Evolutionary conservation across 2,113 vertebrate genomes (phyloP), one percentile per base, ranked within the genome.

Genomic region (Oncorhynchus kisutch): DNA sequence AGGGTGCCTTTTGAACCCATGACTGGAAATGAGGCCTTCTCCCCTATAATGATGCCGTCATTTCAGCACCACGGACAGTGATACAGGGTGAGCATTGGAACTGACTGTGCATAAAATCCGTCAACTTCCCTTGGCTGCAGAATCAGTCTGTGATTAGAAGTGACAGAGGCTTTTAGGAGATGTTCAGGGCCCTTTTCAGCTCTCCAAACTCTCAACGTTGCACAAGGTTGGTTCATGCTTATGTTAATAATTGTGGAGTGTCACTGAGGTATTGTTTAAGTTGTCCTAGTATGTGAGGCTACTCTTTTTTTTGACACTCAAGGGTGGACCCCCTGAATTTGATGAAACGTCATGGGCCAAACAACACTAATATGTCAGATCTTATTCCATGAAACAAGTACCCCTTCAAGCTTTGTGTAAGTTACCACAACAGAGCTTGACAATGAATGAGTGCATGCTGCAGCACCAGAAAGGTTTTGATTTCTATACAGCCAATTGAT

Each of bases 51-150:
- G 73, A 84, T 76, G 66, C 77, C 87, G 85, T 87, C 87, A 85
- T 88, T 88, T 86, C 79, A 78, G 86, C 73, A 13, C 72, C 77
- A 71, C 27, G 31, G 88, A 86, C 87, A 74, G 79, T 25, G 25
- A 85, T 88, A 88, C 85, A 77, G 73, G 80, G 83, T 77, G 78
- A 87, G 86, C 87, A 91, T 90, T 65, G 66, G 83, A 92, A 90
- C 72, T 82, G 90, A 90, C 89, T 90, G 68, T 83, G 89, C 91
- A 91, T 91, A 86, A 92, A 91, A 91, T 88, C 77, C 75, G 69
- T 76, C 87, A 88, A 76, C 84, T 87, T 70, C 79, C 79, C 24
- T 16, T 81, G 78, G 75, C 71, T 82, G 82, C 73, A 78, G 84
- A 84, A 87, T 83, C 68, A 31, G 31, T 74, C 81, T 24, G 78